phyloP scores from a whole-genome alignment of 1,140 invertebrate species.

The Latrodectus geometricus region DNA sequence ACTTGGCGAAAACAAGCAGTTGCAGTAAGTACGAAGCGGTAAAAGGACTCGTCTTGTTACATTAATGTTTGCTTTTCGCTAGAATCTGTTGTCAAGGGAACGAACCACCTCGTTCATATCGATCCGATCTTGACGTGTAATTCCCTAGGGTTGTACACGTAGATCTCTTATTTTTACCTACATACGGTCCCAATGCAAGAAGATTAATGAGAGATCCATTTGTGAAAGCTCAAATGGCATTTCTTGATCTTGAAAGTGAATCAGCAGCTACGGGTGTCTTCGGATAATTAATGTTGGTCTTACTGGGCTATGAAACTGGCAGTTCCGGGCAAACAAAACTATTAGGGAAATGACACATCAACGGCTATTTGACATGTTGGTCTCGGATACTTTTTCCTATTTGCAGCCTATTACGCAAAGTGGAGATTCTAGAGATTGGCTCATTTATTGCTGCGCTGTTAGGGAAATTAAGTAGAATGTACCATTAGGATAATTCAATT shows the following conservation, averaged over 20 bases:
- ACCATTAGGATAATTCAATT: too few relatives aligned
- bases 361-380: slow-evolving; percentile 30
- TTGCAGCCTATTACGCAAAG: not conserved
- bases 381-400: slow-evolving; percentile 27
- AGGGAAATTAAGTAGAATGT: too few relatives aligned
- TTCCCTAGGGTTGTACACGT: slow-evolving; percentile 30
- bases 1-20: slow-evolving; percentile 55
- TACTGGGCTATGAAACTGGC: not conserved
- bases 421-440: too few relatives aligned
- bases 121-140: slow-evolving; percentile 46
- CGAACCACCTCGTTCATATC: slow-evolving; percentile 48
- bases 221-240: slow-evolving; percentile 10
- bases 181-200: slow-evolving; percentile 35
- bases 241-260: slow-evolving; percentile 10
- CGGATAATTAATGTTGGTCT: slow-evolving; percentile 25
- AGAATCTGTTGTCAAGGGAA: slow-evolving; percentile 54
- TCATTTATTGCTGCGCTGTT: too few relatives aligned
- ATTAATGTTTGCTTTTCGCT: slow-evolving; percentile 61
- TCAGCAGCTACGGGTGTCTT: too few relatives aligned
- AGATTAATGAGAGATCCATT: slow-evolving; percentile 51
- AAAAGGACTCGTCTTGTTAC: slow-evolving; percentile 56
- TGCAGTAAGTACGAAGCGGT: slow-evolving; percentile 46
- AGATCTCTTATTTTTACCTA: slow-evolving; percentile 49
- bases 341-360: slow-evolving; percentile 34
- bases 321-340: slow-evolving; percentile 29